Evolutionary conservation across 2,797 vertebrate species (phyloP).

Genomic region (Corythornis leucogaster): DNA sequence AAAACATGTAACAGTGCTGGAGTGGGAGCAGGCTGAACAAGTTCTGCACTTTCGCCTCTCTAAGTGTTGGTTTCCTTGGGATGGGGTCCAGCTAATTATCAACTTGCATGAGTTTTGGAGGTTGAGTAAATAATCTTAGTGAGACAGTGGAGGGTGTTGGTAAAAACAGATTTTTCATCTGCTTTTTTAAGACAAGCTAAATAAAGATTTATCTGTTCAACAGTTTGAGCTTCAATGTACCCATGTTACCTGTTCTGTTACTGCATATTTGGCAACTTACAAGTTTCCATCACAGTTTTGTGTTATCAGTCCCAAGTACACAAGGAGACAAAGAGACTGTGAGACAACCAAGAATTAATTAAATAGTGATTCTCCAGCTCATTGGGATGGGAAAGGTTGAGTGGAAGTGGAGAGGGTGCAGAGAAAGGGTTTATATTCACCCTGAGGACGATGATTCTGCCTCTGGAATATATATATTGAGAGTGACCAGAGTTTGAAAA

Average conservation of each 20-base stretch:
- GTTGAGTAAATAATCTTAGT: background rate
- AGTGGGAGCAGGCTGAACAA: background rate
- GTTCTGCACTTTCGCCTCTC: conserved; percentile 6
- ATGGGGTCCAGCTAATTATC: conserved; percentile 10
- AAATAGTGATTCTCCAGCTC: background rate
- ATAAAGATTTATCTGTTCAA: background rate
- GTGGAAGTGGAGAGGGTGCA: background rate
- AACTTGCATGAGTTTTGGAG: background rate
- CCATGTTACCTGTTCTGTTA: background rate
- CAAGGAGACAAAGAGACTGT: background rate
- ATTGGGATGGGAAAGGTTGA: background rate
- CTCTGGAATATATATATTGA: background rate
- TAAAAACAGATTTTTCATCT: background rate
- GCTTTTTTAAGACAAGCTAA: background rate
- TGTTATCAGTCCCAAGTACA: background rate
- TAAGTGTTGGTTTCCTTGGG: background rate
- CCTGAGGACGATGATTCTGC: background rate
- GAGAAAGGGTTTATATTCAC: background rate
- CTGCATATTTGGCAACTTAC: background rate
- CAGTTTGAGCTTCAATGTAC: background rate
- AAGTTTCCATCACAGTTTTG: background rate
- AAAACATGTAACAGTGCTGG: background rate
- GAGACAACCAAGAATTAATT: background rate
- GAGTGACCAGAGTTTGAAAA: background rate
- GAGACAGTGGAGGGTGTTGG: background rate